A percentile compares a stretch with the other conserved stretches of the same genome.
phyloP scores from a whole-genome alignment of 2,888 invertebrate species.

The Parochlus steinenii region DNA sequence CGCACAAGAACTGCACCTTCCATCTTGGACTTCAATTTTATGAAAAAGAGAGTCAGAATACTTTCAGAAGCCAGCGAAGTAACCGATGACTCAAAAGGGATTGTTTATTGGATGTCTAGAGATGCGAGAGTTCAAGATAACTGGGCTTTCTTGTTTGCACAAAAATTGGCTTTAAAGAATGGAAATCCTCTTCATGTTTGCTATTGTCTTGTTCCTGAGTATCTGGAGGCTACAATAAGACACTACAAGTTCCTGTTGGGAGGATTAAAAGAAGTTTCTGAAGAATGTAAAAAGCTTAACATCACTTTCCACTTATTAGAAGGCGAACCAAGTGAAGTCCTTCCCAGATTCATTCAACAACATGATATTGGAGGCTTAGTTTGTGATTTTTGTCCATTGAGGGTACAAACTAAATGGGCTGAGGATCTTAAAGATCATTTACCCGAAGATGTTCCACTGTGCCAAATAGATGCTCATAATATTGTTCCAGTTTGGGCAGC shows the following conservation, averaged over 20 bases:
- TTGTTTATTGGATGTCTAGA: constrained; percentile 74
- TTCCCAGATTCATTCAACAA: constrained; percentile 51
- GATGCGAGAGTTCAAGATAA: constrained; percentile 83
- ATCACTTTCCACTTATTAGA: constrained; percentile 64
- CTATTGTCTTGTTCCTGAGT: constrained; percentile 65
- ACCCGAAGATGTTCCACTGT: constrained; percentile 54
- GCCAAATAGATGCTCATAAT: constrained; percentile 84
- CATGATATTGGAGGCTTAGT: constrained; percentile 65
- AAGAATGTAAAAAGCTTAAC: constrained; percentile 52
- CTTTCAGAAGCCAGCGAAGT: constrained; percentile 46
- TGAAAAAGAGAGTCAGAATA: constrained; percentile 59
- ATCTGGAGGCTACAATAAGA: constrained; percentile 62
- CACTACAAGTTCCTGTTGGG: constrained; percentile 68
- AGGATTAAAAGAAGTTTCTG: constrained; percentile 55
- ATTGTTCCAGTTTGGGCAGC: constrained; percentile 78
- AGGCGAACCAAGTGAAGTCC: constrained; percentile 45
- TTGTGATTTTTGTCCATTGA: constrained; percentile 69
- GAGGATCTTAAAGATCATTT: constrained; percentile 47
- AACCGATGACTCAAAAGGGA: constrained; percentile 37
- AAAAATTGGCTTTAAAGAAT: constrained; percentile 66
- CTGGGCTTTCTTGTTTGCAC: constrained; percentile 80
- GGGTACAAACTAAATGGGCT: constrained; percentile 52
- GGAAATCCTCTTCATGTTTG: constrained; percentile 64
- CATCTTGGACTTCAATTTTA: constrained; percentile 50
- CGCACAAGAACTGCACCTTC: constrained; percentile 37